These are phyloP conservation scores for Polyommatus iphigenia DNA, from an alignment of 2,888 invertebrate species.

Conservation along the genomic window DNA sequence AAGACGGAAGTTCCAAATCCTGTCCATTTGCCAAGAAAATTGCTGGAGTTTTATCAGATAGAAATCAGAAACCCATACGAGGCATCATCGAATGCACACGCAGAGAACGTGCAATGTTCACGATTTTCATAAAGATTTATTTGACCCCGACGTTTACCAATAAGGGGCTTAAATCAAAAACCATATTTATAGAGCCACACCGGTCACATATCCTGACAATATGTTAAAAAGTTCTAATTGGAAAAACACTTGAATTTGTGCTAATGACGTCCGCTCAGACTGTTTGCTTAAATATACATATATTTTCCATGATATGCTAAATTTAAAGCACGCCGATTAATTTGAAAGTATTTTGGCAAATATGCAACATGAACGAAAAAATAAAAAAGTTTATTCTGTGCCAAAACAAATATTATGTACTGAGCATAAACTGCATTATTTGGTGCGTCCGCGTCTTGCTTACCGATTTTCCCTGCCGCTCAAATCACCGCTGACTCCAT, in stretches of 20 bases:
- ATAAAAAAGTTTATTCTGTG: not conserved
- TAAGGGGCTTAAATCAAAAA: not conserved
- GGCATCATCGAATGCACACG: not conserved
- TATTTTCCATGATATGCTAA: too few relatives aligned
- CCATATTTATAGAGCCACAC: not conserved
- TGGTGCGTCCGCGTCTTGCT: not conserved
- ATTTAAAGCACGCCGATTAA: too few relatives aligned
- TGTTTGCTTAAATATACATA: not conserved
- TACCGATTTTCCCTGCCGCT: not conserved
- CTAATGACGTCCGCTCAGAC: not conserved
- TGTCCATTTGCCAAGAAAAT: too few relatives aligned
- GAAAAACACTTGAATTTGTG: not conserved
- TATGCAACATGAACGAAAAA: not conserved
- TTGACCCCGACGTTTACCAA: not conserved
- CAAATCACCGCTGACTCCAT: not conserved
- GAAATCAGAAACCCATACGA: too few relatives aligned
- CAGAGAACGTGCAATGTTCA: not conserved
- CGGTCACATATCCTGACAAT: not conserved
- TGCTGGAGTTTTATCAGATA: too few relatives aligned
- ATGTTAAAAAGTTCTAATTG: not conserved
- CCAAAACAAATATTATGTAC: not conserved
- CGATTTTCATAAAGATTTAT: not conserved
- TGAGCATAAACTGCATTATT: not conserved
- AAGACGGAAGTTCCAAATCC: too few relatives aligned
- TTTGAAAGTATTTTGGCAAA: not conserved